These are phyloP conservation scores for Chlorocebus sabaeus DNA, from an alignment of 2,113 vertebrate genomes.

Conservation along the genomic window DNA sequence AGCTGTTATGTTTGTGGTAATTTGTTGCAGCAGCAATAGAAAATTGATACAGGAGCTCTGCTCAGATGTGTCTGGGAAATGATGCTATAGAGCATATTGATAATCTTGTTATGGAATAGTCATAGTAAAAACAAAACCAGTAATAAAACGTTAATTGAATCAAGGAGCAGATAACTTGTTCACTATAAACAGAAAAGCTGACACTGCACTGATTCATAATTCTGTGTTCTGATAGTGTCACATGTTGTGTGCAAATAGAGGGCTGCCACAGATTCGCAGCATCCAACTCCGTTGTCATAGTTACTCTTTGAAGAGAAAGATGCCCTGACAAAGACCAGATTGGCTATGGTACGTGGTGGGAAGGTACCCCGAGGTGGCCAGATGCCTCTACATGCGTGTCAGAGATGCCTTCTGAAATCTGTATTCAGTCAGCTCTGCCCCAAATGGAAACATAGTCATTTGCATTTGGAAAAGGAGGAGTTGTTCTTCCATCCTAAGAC, in stretches of 20 bases:
- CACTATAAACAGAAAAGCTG: not conserved
- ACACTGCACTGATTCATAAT: not conserved
- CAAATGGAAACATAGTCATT: not conserved
- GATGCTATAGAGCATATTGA: not conserved
- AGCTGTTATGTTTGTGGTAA: not conserved
- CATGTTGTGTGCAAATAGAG: not conserved
- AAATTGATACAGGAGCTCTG: not conserved
- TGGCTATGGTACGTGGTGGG: not conserved
- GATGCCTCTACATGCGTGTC: not conserved
- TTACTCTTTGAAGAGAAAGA: slow-evolving; percentile 43
- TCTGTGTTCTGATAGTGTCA: slow-evolving; percentile 6
- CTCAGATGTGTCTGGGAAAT: not conserved
- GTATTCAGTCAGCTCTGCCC: not conserved
- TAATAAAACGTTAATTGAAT: not conserved
- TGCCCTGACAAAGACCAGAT: slow-evolving; percentile 51
- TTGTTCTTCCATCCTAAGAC: not conserved
- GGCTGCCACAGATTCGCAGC: not conserved
- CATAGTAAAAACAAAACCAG: not conserved
- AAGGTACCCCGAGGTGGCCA: slow-evolving; percentile 20
- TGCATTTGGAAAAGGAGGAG: not conserved
- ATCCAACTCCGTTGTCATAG: slow-evolving; percentile 52
- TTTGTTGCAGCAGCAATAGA: not conserved
- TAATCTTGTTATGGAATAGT: not conserved
- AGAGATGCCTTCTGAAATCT: not conserved
- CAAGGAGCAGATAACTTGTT: not conserved